A percentile compares a stretch with the other conserved stretches of the same genome.
phyloP scores from a whole-genome alignment of 2,888 invertebrate genomes.

The Cataglyphis albicans region DNA sequence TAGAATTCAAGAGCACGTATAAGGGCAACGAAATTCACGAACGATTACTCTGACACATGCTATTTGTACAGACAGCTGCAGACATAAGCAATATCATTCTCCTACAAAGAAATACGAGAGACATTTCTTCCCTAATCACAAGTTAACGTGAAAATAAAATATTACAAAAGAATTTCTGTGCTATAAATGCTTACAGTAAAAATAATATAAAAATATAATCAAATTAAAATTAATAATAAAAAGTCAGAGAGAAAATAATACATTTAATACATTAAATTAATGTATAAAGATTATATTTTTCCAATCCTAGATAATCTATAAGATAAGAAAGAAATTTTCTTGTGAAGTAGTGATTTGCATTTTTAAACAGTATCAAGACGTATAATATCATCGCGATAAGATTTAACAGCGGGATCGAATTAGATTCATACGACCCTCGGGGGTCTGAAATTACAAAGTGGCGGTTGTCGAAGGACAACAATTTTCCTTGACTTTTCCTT shows the following conservation, averaged over 20 bases:
- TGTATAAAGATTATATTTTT: not conserved
- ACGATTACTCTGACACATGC: constrained; percentile 10
- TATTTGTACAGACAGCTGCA: constrained; percentile 7
- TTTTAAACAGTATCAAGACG: not conserved
- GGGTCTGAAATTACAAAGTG: constrained; percentile 30
- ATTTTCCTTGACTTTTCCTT: constrained; percentile 41
- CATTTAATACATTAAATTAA: not conserved
- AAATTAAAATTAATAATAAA: not conserved
- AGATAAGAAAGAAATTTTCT: not conserved
- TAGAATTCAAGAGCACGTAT: constrained; percentile 17
- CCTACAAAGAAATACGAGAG: constrained; percentile 1
- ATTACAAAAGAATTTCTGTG: not conserved
- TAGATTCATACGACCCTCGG: not conserved
- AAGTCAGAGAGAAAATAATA: not conserved
- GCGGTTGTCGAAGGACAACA: constrained; percentile 34
- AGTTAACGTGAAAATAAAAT: constrained; percentile 5
- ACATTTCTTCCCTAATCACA: not conserved
- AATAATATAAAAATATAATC: constrained; percentile 7
- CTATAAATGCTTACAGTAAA: not conserved
- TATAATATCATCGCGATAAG: constrained; percentile 1
- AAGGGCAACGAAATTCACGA: constrained; percentile 44
- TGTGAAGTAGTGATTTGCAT: not conserved
- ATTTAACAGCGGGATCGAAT: not conserved
- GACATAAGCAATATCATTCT: constrained; percentile 21
- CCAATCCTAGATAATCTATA: not conserved